Percentiles rank a stretch among this genome's conserved stretches.
These are phyloP conservation scores for Pomacea maculata DNA, from an alignment of 1,140 invertebrate genomes.

Conservation along the genomic window DNA sequence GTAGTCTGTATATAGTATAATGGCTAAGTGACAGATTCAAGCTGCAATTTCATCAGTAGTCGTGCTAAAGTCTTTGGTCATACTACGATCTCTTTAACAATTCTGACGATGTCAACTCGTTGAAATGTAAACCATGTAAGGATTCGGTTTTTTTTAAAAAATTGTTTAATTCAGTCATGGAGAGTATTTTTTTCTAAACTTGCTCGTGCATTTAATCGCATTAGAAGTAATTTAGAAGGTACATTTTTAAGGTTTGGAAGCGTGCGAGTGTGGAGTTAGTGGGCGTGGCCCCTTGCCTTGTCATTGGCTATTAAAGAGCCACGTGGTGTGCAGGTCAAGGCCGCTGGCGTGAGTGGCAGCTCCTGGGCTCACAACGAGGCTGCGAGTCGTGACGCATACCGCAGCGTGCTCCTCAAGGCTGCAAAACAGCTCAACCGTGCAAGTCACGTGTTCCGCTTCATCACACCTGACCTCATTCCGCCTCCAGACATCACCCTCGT, in stretches of 20 bases:
- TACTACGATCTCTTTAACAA: too few species aligned
- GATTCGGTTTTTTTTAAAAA: too few species aligned
- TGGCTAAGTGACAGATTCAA: too few species aligned
- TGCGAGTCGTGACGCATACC: neutral
- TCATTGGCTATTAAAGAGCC: neutral
- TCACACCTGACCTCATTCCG: constrained; percentile 12
- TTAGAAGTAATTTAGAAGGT: neutral
- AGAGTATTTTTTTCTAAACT: neutral
- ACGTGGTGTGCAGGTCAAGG: constrained; percentile 5
- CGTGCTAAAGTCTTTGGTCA: too few species aligned
- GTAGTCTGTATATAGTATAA: too few species aligned
- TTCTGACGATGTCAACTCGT: too few species aligned
- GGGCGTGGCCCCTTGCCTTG: too few species aligned
- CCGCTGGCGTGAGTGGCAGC: neutral
- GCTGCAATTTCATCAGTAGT: too few species aligned
- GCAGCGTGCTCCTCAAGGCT: neutral
- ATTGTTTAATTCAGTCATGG: neutral
- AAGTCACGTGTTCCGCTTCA: constrained; percentile 10
- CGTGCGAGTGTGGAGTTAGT: too few species aligned
- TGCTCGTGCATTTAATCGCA: neutral
- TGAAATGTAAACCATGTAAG: neutral
- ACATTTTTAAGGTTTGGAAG: neutral
- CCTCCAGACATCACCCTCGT: constrained; percentile 5
- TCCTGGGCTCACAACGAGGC: neutral
- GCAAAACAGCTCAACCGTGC: constrained; percentile 6